These are phyloP conservation scores for Xylota sylvarum DNA, from an alignment of 2,888 invertebrate species.

Conservation along the genomic window DNA sequence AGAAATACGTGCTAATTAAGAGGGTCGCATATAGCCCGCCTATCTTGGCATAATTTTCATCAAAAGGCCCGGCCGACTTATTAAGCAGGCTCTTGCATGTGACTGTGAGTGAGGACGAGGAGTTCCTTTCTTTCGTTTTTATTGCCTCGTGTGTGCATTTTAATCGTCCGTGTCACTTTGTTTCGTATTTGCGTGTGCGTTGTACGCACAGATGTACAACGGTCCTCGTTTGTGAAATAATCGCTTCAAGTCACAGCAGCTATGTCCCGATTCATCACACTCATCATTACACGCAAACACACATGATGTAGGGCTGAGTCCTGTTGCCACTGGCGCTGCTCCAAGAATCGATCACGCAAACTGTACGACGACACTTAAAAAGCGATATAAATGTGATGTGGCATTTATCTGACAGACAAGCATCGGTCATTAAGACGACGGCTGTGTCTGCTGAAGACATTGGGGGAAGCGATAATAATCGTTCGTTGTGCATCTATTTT, in stretches of 20 bases:
- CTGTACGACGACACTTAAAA: constrained; percentile 55
- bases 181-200: constrained; percentile 21
- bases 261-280: constrained; percentile 72
- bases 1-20: constrained; percentile 74
- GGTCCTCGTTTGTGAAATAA: constrained; percentile 58
- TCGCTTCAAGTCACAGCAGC: constrained; percentile 58
- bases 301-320: constrained; percentile 32
- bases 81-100: not conserved
- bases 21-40: constrained; percentile 50
- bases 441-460: constrained; percentile 1
- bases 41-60: constrained; percentile 41
- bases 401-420: constrained; percentile 67
- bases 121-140: constrained; percentile 14
- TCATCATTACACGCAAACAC: constrained; percentile 64
- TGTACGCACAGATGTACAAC: constrained; percentile 28
- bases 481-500: constrained; percentile 50
- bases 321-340: constrained; percentile 55
- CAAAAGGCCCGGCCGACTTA: constrained; percentile 42
- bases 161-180: constrained; percentile 62
- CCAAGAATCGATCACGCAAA: constrained; percentile 63
- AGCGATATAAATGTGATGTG: constrained; percentile 69
- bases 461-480: constrained; percentile 37
- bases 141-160: constrained; percentile 58
- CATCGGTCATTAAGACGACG: constrained; percentile 64
- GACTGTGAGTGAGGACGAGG: not conserved